phyloP scores from a whole-genome alignment of 2,888 invertebrate genomes.

The Junonia oenone region DNA sequence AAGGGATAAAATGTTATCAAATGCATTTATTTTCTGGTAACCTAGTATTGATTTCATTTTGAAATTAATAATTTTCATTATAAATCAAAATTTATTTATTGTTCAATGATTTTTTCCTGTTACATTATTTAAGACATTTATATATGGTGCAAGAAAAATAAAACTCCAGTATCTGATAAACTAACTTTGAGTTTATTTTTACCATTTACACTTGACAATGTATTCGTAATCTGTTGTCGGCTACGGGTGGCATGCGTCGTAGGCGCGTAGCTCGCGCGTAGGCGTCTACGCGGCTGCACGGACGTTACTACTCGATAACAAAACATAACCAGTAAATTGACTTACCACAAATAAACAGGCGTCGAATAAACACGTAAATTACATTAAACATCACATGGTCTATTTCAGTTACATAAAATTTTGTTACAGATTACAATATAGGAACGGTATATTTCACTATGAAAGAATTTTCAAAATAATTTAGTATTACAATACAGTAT shows the following conservation, averaged over 20 bases:
- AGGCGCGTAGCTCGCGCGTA: conserved; percentile 72
- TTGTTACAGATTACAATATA: conserved; percentile 71
- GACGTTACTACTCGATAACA: conserved; percentile 22
- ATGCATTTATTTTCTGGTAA: too few relatives aligned
- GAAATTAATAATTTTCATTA: too few relatives aligned
- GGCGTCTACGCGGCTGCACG: conserved; percentile 50
- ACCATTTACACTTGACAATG: conserved; percentile 82
- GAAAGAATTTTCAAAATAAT: conserved; percentile 77
- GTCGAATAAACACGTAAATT: conserved; percentile 42
- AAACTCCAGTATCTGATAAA: conserved; percentile 78
- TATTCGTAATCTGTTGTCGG: conserved; percentile 78
- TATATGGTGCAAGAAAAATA: conserved; percentile 48
- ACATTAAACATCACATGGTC: conserved; percentile 44
- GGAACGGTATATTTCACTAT: conserved; percentile 79
- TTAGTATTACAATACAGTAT: conserved; percentile 76
- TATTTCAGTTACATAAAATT: conserved; percentile 55
- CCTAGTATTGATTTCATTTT: too few relatives aligned
- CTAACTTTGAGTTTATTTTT: conserved; percentile 82
- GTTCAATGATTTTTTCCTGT: background rate
- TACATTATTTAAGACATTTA: conserved; percentile 1
- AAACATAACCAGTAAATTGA: conserved; percentile 21
- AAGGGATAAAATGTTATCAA: too few relatives aligned
- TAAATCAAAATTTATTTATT: too few relatives aligned
- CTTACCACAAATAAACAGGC: conserved; percentile 37
- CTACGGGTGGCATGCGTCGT: conserved; percentile 65